Conservation (phyloP, 2,888 invertebrate genomes). For the Lepidocyrtinus sp. region DNA sequence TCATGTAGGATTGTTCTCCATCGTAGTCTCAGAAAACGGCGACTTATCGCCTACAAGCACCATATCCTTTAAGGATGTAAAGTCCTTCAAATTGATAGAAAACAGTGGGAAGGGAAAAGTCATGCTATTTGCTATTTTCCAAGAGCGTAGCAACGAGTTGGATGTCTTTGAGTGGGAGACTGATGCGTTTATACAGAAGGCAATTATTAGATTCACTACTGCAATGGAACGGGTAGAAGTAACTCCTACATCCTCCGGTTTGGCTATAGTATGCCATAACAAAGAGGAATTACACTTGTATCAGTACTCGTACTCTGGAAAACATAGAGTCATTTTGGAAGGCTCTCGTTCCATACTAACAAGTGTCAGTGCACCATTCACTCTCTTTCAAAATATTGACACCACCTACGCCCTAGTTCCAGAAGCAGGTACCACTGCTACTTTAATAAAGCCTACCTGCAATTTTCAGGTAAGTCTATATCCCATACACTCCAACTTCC, state of each 20-base stretch:
- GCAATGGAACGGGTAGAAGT: slow-evolving; percentile 36
- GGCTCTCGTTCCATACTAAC: not conserved
- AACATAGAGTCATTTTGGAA: not conserved
- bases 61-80: not conserved
- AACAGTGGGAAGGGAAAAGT: slow-evolving; percentile 6
- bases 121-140: slow-evolving; percentile 14
- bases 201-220: not conserved
- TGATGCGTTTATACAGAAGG: not conserved
- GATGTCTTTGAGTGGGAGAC: slow-evolving; percentile 7
- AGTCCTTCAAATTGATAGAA: slow-evolving; percentile 27
- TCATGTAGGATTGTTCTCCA: slow-evolving; percentile 17
- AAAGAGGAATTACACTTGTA: slow-evolving; percentile 15
- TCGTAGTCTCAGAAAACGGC: slow-evolving; percentile 19
- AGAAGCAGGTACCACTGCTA: slow-evolving; percentile 10
- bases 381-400: slow-evolving; percentile 40
- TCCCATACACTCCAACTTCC: not conserved
- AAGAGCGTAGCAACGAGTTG: not conserved
- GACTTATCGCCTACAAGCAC: not conserved
- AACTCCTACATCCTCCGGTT: slow-evolving; percentile 1
- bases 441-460: slow-evolving; percentile 28
- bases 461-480: slow-evolving; percentile 38
- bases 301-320: slow-evolving; percentile 10
- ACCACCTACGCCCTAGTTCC: slow-evolving; percentile 41
- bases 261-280: slow-evolving; percentile 32
- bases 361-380: slow-evolving; percentile 13